phyloP scores from a whole-genome alignment of 2,113 vertebrate genomes.

The Sylvicapra grimmia region DNA sequence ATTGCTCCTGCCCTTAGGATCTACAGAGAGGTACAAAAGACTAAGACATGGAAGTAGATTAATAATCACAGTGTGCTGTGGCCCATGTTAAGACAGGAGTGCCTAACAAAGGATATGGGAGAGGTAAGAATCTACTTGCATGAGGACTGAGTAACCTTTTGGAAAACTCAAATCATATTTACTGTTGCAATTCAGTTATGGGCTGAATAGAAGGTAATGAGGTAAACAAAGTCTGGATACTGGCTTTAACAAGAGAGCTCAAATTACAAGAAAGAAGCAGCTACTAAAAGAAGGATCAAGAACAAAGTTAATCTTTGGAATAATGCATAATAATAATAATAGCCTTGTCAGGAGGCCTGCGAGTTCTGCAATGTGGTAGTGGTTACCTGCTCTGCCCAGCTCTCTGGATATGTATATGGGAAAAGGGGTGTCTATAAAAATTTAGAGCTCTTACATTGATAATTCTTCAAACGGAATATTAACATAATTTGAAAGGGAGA shows the following conservation, averaged over 20 bases:
- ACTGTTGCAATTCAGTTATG: not conserved
- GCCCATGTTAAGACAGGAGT: not conserved
- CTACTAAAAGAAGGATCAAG: not conserved
- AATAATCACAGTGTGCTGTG: not conserved
- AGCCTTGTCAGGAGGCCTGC: not conserved
- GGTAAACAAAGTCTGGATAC: not conserved
- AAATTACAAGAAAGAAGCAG: not conserved
- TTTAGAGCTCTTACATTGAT: not conserved
- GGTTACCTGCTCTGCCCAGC: accelerated
- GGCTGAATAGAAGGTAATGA: not conserved
- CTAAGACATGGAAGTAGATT: not conserved
- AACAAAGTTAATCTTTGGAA: not conserved
- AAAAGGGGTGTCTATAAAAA: not conserved
- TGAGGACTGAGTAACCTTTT: not conserved
- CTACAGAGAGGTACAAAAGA: not conserved
- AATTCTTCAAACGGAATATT: not conserved
- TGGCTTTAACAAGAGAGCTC: not conserved
- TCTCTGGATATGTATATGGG: accelerated
- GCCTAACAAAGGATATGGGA: not conserved
- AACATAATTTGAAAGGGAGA: not conserved
- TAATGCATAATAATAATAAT: not conserved
- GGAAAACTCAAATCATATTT: not conserved
- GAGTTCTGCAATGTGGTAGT: not conserved
- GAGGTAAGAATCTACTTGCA: not conserved
- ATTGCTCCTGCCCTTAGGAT: not conserved